Evolutionary conservation across 2,113 vertebrate species (phyloP).

Genomic region (Nymphicus hollandicus): DNA sequence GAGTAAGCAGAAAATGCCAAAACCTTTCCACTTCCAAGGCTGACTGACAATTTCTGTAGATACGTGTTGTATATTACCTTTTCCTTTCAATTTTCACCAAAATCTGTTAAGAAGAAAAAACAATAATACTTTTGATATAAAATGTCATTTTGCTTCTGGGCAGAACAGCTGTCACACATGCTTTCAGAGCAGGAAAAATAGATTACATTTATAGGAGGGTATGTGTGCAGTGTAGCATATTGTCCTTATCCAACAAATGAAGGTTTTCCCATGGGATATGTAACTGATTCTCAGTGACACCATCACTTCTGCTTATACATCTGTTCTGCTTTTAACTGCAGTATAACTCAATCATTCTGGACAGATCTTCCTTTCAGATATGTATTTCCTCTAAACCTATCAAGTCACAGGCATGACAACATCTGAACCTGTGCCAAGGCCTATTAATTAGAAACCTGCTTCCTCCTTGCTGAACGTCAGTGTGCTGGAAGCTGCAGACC

Average conservation of each 20-base stretch:
- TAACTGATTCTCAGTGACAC: conserved; percentile 72
- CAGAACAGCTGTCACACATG: conserved; percentile 33
- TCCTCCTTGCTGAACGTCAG: not conserved
- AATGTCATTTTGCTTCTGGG: conserved; percentile 30
- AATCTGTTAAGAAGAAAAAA: not conserved
- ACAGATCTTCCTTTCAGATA: conserved; percentile 66
- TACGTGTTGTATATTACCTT: not conserved
- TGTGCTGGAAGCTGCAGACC: not conserved
- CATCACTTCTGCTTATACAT: conserved; percentile 65
- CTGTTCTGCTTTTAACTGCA: conserved; percentile 74
- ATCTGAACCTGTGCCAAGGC: conserved; percentile 53
- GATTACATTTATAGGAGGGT: not conserved
- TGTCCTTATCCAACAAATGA: conserved; percentile 69
- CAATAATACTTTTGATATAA: conserved; percentile 44
- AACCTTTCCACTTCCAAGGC: not conserved
- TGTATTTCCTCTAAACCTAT: conserved; percentile 55
- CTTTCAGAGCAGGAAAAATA: conserved; percentile 30
- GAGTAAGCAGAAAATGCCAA: not conserved
- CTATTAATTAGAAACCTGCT: conserved; percentile 47
- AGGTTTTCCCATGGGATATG: conserved; percentile 64
- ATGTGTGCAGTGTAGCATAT: conserved; percentile 43
- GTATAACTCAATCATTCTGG: conserved; percentile 57
- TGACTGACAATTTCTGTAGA: not conserved
- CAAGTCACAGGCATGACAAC: conserved; percentile 43
- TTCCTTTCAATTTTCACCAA: not conserved